Percentiles rank a stretch among this genome's conserved stretches.
Conservation (phyloP, 2,888 invertebrate genomes). For the Cephalotes varians region DNA sequence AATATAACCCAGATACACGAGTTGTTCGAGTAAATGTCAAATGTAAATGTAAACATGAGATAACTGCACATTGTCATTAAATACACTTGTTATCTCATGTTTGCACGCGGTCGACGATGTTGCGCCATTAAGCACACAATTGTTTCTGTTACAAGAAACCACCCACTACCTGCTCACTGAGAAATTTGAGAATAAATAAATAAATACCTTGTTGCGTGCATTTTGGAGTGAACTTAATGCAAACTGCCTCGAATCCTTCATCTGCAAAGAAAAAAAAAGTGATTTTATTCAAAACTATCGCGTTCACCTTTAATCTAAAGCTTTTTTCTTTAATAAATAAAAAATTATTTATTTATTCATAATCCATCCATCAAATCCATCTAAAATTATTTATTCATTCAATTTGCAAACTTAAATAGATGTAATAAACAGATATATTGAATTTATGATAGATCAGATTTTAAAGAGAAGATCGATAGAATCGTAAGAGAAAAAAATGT, state of each 20-base stretch:
- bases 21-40: constrained; percentile 4
- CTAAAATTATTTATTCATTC: not conserved
- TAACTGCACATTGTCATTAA: constrained; percentile 12
- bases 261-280: not conserved
- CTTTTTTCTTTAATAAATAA: not conserved
- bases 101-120: constrained; percentile 11
- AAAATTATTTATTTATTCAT: not conserved
- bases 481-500: not conserved
- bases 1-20: not conserved
- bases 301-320: not conserved
- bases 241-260: not conserved
- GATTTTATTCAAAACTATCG: not conserved
- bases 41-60: constrained; percentile 4
- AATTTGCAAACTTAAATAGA: not conserved
- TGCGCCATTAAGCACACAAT: constrained; percentile 32
- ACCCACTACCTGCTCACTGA: not conserved
- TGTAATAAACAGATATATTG: not conserved
- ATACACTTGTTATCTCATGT: not conserved
- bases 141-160: constrained; percentile 3
- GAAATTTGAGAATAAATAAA: constrained; percentile 20
- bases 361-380: too few relatives aligned
- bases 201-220: not conserved
- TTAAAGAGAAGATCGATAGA: not conserved
- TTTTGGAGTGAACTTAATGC: not conserved
- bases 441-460: not conserved